Evolutionary conservation across 2,888 invertebrate genomes (phyloP).

Genomic region (Criorhina ranunculi): DNA sequence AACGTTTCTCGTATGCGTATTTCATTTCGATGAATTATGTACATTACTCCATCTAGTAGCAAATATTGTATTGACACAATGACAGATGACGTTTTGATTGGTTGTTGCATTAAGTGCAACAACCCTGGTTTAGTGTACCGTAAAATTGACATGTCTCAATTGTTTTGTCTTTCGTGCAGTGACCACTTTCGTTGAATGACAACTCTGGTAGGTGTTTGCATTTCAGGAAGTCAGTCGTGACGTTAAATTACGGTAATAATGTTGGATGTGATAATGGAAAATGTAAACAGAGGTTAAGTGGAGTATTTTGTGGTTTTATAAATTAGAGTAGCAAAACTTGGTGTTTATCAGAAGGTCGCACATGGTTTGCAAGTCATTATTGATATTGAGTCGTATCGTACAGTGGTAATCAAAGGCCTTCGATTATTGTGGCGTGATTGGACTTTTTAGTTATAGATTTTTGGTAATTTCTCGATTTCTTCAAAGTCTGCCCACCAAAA

Average conservation of each 20-base stretch:
- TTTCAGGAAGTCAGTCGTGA: constrained; percentile 18
- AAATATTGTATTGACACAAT: constrained; percentile 4
- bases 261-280: constrained; percentile 29
- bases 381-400: no score
- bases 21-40: background rate
- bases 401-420: no score
- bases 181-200: constrained; percentile 56
- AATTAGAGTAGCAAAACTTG: no score
- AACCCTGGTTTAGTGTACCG: constrained; percentile 16
- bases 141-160: constrained; percentile 6
- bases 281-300: constrained; percentile 27
- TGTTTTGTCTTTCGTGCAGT: constrained; percentile 6
- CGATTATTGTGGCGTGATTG: no score
- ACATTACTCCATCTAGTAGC: constrained; percentile 18
- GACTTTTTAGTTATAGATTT: no score
- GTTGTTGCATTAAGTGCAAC: constrained; percentile 20
- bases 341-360: no score
- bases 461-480: no score
- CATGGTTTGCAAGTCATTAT: no score
- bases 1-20: background rate
- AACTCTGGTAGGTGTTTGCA: background rate
- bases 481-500: no score
- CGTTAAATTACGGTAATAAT: constrained; percentile 6
- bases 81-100: background rate
- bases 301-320: no score